phyloP scores from a whole-genome alignment of 2,797 vertebrate genomes.

The Enteromius thamalakanensis region DNA sequence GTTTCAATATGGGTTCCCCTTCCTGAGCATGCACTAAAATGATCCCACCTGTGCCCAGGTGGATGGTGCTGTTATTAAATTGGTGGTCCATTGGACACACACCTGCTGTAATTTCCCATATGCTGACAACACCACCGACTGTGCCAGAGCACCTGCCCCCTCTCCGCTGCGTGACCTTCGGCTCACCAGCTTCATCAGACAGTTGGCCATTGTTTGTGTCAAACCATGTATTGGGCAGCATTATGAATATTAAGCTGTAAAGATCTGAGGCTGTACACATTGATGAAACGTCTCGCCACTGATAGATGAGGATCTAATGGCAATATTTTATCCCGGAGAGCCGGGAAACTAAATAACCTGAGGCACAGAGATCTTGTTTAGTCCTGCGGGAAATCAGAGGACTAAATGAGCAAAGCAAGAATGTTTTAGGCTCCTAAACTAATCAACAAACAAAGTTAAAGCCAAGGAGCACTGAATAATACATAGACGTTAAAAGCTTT shows the following conservation, averaged over 20 bases:
- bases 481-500: not conserved
- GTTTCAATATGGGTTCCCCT: constrained; percentile 2
- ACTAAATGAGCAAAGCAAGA: constrained; percentile 19
- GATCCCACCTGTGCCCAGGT: constrained; percentile 21
- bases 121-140: constrained; percentile 57
- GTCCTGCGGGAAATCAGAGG: constrained; percentile 25
- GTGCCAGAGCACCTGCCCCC: not conserved
- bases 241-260: constrained; percentile 31
- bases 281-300: constrained; percentile 20
- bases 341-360: constrained; percentile 10
- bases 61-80: constrained; percentile 17
- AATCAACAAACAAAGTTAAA: constrained; percentile 17
- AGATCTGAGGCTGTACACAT: constrained; percentile 8
- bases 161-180: constrained; percentile 39
- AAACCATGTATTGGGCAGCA: not conserved
- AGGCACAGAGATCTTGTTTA: constrained; percentile 23
- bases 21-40: constrained; percentile 30
- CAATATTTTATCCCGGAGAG: constrained; percentile 7
- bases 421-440: constrained; percentile 3
- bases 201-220: constrained; percentile 19
- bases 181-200: constrained; percentile 39
- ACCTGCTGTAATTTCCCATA: constrained; percentile 62
- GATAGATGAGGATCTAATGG: constrained; percentile 24
- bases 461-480: not conserved
- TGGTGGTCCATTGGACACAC: constrained; percentile 19